Conservation (phyloP, 2,113 vertebrate genomes). For the Stegastes partitus region DNA sequence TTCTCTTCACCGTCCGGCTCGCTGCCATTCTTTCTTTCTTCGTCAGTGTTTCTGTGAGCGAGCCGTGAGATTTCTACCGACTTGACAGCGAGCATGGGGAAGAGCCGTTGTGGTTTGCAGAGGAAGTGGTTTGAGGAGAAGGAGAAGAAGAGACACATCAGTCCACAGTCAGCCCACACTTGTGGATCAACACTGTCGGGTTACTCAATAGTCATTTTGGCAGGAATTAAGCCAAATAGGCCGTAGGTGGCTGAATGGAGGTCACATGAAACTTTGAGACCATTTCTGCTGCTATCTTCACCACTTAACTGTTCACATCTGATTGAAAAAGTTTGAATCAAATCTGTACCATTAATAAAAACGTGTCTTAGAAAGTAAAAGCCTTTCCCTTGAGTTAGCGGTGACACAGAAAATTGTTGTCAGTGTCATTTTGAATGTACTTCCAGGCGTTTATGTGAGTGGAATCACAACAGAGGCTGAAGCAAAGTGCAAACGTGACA, state of each 20-base stretch:
- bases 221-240: background rate
- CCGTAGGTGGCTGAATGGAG: background rate
- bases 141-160: background rate
- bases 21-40: background rate
- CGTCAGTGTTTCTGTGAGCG: background rate
- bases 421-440: too few relatives aligned
- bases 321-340: too few relatives aligned
- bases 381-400: too few relatives aligned
- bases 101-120: constrained; percentile 11
- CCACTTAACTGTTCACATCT: background rate
- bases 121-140: constrained; percentile 47
- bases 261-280: background rate
- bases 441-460: too few relatives aligned
- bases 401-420: too few relatives aligned
- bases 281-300: background rate
- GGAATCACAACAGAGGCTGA: too few relatives aligned
- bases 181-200: background rate
- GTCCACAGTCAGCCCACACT: background rate
- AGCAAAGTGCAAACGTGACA: background rate
- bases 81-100: background rate
- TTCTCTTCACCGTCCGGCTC: background rate
- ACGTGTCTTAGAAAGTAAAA: background rate
- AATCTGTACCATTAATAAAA: background rate
- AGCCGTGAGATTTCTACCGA: background rate
- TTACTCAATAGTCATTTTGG: constrained; percentile 4